These are phyloP conservation scores for Pemphredon lugubris DNA, from an alignment of 2,888 invertebrate species.

Conservation along the genomic window DNA sequence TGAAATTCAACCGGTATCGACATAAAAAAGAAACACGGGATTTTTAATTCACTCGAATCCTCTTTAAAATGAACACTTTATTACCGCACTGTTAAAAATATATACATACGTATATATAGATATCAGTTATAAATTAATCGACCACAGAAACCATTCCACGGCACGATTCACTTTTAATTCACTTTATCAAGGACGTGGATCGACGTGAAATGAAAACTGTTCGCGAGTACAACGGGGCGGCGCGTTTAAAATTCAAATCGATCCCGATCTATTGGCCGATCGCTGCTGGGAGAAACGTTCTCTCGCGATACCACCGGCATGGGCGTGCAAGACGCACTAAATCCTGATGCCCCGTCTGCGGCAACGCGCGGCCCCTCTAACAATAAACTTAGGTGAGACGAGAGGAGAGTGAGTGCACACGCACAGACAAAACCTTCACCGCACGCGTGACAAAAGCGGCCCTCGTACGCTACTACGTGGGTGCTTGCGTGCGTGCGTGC, in stretches of 20 bases:
- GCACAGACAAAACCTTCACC: conserved; percentile 45
- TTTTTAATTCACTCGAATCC: no score
- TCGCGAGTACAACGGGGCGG: no score
- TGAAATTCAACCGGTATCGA: no score
- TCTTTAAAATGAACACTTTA: no score
- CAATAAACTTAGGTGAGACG: conserved; percentile 74
- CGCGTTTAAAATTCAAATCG: no score
- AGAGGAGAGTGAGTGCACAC: conserved; percentile 43
- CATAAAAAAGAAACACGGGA: no score
- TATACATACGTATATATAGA: not conserved
- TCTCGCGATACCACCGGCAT: conserved; percentile 65
- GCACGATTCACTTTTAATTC: no score
- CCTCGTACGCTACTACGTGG: conserved; percentile 24
- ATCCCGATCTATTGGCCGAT: not conserved
- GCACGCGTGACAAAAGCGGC: conserved; percentile 56
- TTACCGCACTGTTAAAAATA: no score
- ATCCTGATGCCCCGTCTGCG: conserved; percentile 67
- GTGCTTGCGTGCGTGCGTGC: no score
- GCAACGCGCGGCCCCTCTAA: conserved; percentile 69
- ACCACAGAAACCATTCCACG: conserved; percentile 28
- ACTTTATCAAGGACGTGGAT: no score
- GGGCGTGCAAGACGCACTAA: conserved; percentile 71
- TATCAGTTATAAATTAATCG: not conserved
- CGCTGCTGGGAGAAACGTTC: not conserved
- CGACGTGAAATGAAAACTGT: no score